Evolutionary conservation across 2,113 vertebrate genomes (phyloP), one percentile per base, ranked within the genome.

Genomic region (Scomber japonicus): DNA sequence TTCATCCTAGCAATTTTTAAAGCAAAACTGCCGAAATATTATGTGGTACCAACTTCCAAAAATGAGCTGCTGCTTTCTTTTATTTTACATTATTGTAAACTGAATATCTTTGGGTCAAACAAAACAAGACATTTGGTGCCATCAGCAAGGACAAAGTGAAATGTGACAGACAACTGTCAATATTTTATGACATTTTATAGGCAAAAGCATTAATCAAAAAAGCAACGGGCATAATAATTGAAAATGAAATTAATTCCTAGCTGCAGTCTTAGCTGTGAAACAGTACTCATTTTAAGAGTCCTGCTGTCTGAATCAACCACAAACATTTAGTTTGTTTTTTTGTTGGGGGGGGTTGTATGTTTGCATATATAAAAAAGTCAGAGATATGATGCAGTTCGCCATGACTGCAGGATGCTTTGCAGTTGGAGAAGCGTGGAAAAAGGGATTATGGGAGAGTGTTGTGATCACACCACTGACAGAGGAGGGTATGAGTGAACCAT

Each of bases 381-480:
- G 13, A 65, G 71, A n/a, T 55, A 71, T 80, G 46, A 73, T 63
- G 84, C 68, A 81, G 75, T 71, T 69, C 4, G 16, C 67, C 45
- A 71, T 88, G 82, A 91, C 24, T 27, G 24, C 62, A 65, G 72
- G 68, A 81, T 87, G 79, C 46, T 44, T 79, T 57, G 67, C 79
- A 63, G 64, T 64, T 71, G 54, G 67, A 86, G 51, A 59, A 78
- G 86, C 87, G 75, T 83, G 75, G 80, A 84, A 76, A 89, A 91
- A 69, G 63, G 78, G 88, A 91, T 92, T 92, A 91, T 66, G 75
- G 83, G 71, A 74, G 55, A 81, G 24, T 63, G 64, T 74, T 86
- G 67, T 80, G 78, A 89, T 85, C 66, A 83, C 78, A 81, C 13
- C 62, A 65, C 61, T 81, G 70, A 78, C 40, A 59, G 30, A 78